A percentile compares a stretch with the other conserved stretches of the same genome.
These are phyloP conservation scores for Thryonomys swinderianus DNA, from an alignment of 2,113 vertebrate species.

Conservation along the genomic window DNA sequence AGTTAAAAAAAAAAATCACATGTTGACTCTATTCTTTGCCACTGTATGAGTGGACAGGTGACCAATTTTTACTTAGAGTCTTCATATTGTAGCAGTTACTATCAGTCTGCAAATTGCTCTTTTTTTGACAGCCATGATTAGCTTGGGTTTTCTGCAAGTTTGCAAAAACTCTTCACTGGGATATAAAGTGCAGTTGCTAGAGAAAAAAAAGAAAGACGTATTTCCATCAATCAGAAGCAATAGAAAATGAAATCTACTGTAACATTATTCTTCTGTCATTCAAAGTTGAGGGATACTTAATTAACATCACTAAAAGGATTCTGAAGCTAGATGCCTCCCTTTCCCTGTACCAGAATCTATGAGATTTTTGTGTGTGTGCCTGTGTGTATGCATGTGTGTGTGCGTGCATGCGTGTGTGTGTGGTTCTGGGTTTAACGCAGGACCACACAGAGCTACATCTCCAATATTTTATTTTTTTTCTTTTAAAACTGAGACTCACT, in stretches of 20 bases:
- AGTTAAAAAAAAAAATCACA: background rate
- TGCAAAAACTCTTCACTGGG: background rate
- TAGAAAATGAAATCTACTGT: conserved; percentile 72
- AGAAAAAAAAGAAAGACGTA: background rate
- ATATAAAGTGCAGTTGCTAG: conserved; percentile 59
- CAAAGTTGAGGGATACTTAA: conserved; percentile 59
- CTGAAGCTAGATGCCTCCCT: background rate
- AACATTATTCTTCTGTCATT: conserved; percentile 63
- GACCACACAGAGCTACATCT: background rate
- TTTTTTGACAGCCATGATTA: conserved; percentile 30
- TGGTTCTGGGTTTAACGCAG: background rate
- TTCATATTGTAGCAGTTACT: background rate
- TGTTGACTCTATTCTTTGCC: background rate
- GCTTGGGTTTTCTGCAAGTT: conserved; percentile 48
- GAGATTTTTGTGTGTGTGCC: too few relatives aligned
- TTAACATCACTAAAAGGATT: conserved; percentile 38
- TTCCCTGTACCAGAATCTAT: background rate
- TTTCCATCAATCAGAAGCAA: conserved; percentile 58
- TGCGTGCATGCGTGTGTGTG: background rate
- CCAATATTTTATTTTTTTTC: background rate
- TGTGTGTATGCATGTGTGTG: background rate
- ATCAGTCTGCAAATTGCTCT: conserved; percentile 39
- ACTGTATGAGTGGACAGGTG: background rate
- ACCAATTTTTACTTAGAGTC: background rate
- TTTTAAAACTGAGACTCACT: background rate